Percentiles rank a stretch among this genome's conserved stretches.
Evolutionary conservation across 1,140 invertebrate species (phyloP).

Genomic region (Aporrectodea caliginosa): DNA sequence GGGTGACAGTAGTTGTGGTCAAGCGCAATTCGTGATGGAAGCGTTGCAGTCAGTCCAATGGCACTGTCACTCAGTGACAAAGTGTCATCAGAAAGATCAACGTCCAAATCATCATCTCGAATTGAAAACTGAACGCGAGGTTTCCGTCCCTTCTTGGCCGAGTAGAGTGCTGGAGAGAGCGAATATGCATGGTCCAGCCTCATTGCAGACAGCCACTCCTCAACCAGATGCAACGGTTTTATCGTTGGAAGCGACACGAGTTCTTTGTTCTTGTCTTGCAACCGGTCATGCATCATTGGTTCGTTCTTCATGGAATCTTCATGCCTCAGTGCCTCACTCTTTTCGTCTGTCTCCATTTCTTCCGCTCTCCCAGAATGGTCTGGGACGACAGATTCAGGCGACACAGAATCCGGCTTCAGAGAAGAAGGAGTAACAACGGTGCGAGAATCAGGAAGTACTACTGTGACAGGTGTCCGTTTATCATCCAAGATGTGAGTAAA

Average conservation of each 20-base stretch:
- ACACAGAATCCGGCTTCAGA: too few species aligned
- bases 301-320: too few species aligned
- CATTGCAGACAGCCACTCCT: background rate
- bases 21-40: constrained; percentile 41
- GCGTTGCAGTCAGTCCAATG: constrained; percentile 4
- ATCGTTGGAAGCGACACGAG: background rate
- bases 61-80: constrained; percentile 24
- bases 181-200: background rate
- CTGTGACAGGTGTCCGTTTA: too few species aligned
- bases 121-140: background rate
- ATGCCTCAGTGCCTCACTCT: too few species aligned
- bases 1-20: constrained; percentile 52
- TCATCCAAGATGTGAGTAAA: too few species aligned
- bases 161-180: background rate
- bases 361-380: too few species aligned
- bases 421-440: too few species aligned
- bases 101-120: background rate
- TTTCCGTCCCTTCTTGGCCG: background rate
- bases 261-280: too few species aligned
- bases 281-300: too few species aligned
- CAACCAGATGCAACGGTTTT: background rate
- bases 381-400: too few species aligned
- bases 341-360: too few species aligned
- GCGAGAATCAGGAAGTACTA: too few species aligned
- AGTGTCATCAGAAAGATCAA: background rate